Conservation (phyloP, 2,797 vertebrate genomes). For the Moxostoma hubbsi region DNA sequence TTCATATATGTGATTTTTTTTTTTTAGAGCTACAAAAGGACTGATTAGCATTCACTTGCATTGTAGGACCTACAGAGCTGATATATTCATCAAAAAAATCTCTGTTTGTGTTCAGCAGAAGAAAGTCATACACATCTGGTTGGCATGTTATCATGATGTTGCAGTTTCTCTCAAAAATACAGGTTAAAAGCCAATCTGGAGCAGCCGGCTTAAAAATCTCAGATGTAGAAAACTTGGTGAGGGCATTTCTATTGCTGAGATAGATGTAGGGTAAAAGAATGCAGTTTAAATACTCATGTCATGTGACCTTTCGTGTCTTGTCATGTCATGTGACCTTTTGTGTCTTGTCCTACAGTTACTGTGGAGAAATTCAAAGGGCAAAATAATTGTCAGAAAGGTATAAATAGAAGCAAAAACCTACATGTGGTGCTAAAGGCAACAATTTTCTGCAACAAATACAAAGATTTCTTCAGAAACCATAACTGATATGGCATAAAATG, state of each 20-base stretch:
- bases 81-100: slow-evolving; percentile 5
- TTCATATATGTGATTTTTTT: too few species aligned
- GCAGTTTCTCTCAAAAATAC: slow-evolving; percentile 29
- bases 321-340: slow-evolving; percentile 85
- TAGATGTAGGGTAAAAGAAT: slow-evolving; percentile 56
- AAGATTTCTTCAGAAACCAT: not conserved
- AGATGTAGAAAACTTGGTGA: not conserved
- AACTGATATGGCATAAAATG: slow-evolving; percentile 1
- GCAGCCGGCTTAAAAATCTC: not conserved
- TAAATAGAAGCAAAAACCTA: slow-evolving; percentile 82
- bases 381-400: slow-evolving; percentile 75
- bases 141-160: slow-evolving; percentile 25
- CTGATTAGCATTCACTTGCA: too few species aligned
- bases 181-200: slow-evolving; percentile 25
- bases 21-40: too few species aligned
- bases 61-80: too few species aligned
- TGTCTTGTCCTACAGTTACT: slow-evolving; percentile 82
- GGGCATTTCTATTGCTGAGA: slow-evolving; percentile 17
- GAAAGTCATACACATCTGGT: slow-evolving; percentile 65
- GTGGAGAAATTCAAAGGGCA: slow-evolving; percentile 79
- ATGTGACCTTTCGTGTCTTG: slow-evolving; percentile 83
- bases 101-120: slow-evolving; percentile 70
- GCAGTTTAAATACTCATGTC: slow-evolving; percentile 69
- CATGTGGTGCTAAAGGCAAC: slow-evolving; percentile 72
- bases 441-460: not conserved